phyloP scores from a whole-genome alignment of 2,888 invertebrate genomes.

The Augiades crinisus region DNA sequence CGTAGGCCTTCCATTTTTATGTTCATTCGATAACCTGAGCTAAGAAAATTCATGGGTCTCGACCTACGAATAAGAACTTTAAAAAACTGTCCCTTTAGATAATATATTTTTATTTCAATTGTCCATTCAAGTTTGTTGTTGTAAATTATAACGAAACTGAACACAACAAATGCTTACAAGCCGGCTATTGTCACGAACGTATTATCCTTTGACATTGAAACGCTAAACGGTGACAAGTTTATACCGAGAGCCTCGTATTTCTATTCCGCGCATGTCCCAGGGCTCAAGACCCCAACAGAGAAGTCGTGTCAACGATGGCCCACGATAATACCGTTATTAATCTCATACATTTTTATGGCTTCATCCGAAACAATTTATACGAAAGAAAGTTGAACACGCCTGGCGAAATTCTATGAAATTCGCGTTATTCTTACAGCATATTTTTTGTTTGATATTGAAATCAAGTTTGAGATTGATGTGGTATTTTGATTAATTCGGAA shows the following conservation, averaged over 20 bases:
- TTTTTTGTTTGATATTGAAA: slow-evolving; percentile 10
- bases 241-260: slow-evolving; percentile 30
- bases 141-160: background rate
- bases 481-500: background rate
- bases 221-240: slow-evolving; percentile 21
- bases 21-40: no score
- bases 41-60: no score
- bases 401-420: background rate
- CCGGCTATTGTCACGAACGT: slow-evolving; percentile 13
- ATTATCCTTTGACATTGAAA: slow-evolving; percentile 19
- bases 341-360: slow-evolving; percentile 41
- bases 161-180: slow-evolving; percentile 1
- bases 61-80: no score
- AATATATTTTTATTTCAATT: no score
- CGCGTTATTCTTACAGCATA: background rate
- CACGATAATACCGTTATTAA: slow-evolving; percentile 38
- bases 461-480: background rate
- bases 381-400: background rate
- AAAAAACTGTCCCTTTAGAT: no score
- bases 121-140: no score
- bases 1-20: no score
- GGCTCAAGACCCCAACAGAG: slow-evolving; percentile 15
- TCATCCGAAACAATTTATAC: slow-evolving; percentile 38
- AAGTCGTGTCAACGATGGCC: slow-evolving; percentile 32
- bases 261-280: slow-evolving; percentile 32